phyloP scores from a whole-genome alignment of 2,888 invertebrate genomes.

The Strigamia transsilvanica region DNA sequence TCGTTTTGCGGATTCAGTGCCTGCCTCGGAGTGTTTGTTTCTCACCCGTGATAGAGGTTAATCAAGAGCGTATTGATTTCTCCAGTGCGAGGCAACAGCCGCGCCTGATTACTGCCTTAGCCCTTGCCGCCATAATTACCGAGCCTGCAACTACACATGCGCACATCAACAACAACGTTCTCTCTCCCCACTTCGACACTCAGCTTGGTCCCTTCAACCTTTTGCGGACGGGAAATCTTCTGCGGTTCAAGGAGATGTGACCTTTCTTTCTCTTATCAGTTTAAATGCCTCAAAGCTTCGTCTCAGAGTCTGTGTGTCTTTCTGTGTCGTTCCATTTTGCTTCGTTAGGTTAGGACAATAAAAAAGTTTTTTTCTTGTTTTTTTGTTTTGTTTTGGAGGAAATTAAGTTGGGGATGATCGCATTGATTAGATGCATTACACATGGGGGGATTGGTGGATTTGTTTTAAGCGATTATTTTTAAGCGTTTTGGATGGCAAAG shows the following conservation, averaged over 20 bases:
- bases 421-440: too few relatives aligned
- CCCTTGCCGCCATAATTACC: slow-evolving; percentile 49
- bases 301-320: not conserved
- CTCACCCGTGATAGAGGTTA: slow-evolving; percentile 49
- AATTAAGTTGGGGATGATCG: not conserved
- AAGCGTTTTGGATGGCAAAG: too few relatives aligned
- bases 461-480: too few relatives aligned
- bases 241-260: slow-evolving; percentile 32
- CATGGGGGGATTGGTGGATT: too few relatives aligned
- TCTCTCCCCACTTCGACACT: not conserved
- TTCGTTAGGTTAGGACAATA: slow-evolving; percentile 40
- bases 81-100: slow-evolving; percentile 46
- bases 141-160: slow-evolving; percentile 32
- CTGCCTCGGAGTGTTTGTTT: slow-evolving; percentile 48
- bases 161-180: not conserved
- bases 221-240: slow-evolving; percentile 11
- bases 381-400: too few relatives aligned
- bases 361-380: not conserved
- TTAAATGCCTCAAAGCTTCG: not conserved
- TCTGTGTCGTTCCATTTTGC: slow-evolving; percentile 10
- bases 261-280: slow-evolving; percentile 43
- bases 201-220: slow-evolving; percentile 37
- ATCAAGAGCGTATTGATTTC: slow-evolving; percentile 49
- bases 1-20: slow-evolving; percentile 2
- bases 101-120: slow-evolving; percentile 39